Evolutionary conservation across 2,888 invertebrate species (phyloP).

Genomic region (Stegophylla sp.): DNA sequence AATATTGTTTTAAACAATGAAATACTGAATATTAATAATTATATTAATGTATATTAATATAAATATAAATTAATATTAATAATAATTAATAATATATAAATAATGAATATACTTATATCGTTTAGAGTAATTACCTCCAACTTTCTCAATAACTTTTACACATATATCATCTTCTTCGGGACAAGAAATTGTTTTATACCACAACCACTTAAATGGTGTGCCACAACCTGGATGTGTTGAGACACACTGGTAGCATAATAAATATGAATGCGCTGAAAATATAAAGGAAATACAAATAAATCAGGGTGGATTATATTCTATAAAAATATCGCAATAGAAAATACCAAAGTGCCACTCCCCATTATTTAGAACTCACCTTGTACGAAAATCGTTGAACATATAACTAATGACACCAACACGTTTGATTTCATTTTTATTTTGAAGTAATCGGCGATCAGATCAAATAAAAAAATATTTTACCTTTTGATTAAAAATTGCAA

Average conservation of each 20-base stretch:
- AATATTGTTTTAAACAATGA: too few species aligned
- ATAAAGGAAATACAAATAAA: neutral
- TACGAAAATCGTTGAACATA: conserved; percentile 14
- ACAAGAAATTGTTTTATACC: conserved; percentile 80
- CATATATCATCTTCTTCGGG: conserved; percentile 85
- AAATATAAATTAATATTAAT: neutral
- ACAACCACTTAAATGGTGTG: conserved; percentile 81
- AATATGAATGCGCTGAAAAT: conserved; percentile 48
- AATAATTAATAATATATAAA: neutral
- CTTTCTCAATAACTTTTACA: conserved; percentile 84
- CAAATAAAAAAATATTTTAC: neutral
- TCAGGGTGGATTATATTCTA: neutral
- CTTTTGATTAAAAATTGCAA: neutral
- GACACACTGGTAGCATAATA: conserved; percentile 90
- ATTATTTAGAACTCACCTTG: conserved; percentile 5
- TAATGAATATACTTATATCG: neutral
- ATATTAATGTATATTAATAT: too few species aligned
- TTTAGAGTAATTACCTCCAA: conserved; percentile 73
- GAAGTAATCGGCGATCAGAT: too few species aligned
- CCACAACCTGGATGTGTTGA: conserved; percentile 89
- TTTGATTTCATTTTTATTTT: conserved; percentile 11
- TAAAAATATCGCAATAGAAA: conserved; percentile 6
- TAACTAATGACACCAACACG: conserved; percentile 3
- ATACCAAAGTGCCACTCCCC: conserved; percentile 42
- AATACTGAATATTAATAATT: too few species aligned